phyloP scores from a whole-genome alignment of 2,113 vertebrate species.

The Heptranchias perlo region DNA sequence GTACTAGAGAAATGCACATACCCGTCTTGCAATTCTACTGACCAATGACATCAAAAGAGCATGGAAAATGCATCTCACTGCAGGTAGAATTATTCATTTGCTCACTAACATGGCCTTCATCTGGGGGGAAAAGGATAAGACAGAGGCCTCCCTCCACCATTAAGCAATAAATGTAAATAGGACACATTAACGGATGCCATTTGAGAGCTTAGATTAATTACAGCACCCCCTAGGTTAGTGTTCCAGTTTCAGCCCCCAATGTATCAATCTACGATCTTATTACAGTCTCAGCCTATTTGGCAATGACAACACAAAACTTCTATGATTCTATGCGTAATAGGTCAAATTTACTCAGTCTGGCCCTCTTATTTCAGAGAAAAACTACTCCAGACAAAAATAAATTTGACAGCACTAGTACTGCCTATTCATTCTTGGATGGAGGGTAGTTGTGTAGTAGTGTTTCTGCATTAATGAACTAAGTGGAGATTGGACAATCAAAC shows the following conservation, averaged over 20 bases:
- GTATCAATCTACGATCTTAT: background rate
- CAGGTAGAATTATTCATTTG: background rate
- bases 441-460: background rate
- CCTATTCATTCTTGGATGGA: background rate
- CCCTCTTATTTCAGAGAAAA: background rate
- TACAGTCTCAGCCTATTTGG: background rate
- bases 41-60: background rate
- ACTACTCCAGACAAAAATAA: background rate
- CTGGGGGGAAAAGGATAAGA: background rate
- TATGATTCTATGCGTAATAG: too few species aligned
- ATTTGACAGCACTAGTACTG: background rate
- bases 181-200: background rate
- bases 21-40: background rate
- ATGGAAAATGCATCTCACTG: background rate
- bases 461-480: background rate
- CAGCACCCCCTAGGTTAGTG: background rate
- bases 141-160: background rate
- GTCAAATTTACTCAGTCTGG: background rate
- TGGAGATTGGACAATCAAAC: background rate
- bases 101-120: background rate
- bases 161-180: background rate
- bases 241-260: background rate
- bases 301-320: slow-evolving; percentile 1
- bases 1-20: background rate
- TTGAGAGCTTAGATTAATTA: too few species aligned